A percentile compares a stretch with the other conserved stretches of the same genome.
These are phyloP conservation scores for Stigmatopora nigra DNA, from an alignment of 2,113 vertebrate genomes.

Conservation along the genomic window DNA sequence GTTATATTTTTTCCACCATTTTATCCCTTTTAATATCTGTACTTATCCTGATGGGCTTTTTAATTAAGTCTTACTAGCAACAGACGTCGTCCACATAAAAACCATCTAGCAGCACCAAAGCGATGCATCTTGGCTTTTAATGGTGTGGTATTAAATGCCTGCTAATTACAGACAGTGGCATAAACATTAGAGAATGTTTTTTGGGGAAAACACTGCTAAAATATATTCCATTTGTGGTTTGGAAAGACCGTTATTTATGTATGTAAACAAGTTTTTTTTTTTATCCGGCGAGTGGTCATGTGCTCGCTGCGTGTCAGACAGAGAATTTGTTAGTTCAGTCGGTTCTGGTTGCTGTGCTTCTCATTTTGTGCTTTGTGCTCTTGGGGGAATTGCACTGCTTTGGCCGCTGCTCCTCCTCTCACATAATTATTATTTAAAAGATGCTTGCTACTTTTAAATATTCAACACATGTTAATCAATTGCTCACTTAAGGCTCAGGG, in stretches of 20 bases:
- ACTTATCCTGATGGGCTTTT: constrained; percentile 50
- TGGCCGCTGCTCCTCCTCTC: constrained; percentile 29
- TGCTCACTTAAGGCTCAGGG: constrained; percentile 11
- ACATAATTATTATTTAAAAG: constrained; percentile 48
- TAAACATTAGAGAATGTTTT: constrained; percentile 22
- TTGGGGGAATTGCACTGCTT: constrained; percentile 38
- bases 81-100: constrained; percentile 60
- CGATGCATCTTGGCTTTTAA: constrained; percentile 52
- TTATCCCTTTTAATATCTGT: constrained; percentile 22
- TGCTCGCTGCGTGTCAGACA: constrained; percentile 37
- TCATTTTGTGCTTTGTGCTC: constrained; percentile 39
- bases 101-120: constrained; percentile 50
- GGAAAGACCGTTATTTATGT: constrained; percentile 54
- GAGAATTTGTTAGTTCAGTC: constrained; percentile 46
- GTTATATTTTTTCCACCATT: constrained; percentile 21
- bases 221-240: constrained; percentile 28
- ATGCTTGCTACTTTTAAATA: constrained; percentile 38
- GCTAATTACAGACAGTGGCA: constrained; percentile 47
- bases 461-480: constrained; percentile 35
- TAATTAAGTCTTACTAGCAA: constrained; percentile 52
- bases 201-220: background rate
- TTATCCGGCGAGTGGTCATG: constrained; percentile 48
- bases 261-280: constrained; percentile 35
- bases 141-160: constrained; percentile 47
- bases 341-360: constrained; percentile 40